These are phyloP conservation scores for Diabrotica balteata DNA, from an alignment of 2,888 invertebrate genomes.

Conservation along the genomic window DNA sequence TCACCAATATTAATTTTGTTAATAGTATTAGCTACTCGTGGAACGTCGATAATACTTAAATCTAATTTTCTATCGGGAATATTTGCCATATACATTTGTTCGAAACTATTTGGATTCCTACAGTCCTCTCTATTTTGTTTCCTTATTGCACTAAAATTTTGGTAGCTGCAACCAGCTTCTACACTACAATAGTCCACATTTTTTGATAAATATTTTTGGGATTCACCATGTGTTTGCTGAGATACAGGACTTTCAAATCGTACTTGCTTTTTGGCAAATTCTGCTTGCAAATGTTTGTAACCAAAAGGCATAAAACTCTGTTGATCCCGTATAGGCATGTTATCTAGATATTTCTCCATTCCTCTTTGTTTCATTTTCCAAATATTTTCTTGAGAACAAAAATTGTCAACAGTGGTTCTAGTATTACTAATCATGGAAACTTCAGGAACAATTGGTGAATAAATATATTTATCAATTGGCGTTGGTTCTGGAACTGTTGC, in stretches of 20 bases:
- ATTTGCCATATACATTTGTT: conserved; percentile 58
- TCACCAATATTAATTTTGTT: background rate
- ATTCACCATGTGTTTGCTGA: conserved; percentile 31
- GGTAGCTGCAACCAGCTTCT: conserved; percentile 2
- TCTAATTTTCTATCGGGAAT: conserved; percentile 57
- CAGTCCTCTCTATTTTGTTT: conserved; percentile 5
- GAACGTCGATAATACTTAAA: conserved; percentile 55
- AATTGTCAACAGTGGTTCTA: conserved; percentile 28
- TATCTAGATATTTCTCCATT: conserved; percentile 4
- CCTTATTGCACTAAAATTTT: conserved; percentile 19
- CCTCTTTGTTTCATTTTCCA: conserved; percentile 47
- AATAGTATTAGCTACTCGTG: conserved; percentile 26
- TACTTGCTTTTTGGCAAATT: conserved; percentile 53
- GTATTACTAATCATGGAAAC: conserved; percentile 51
- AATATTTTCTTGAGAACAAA: conserved; percentile 41
- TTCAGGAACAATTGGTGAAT: conserved; percentile 54
- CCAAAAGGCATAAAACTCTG: conserved; percentile 22
- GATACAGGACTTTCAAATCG: conserved; percentile 52
- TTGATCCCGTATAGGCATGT: conserved; percentile 4
- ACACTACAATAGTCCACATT: conserved; percentile 13
- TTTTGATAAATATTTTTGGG: conserved; percentile 32
- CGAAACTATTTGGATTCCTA: conserved; percentile 41
- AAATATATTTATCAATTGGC: conserved; percentile 30
- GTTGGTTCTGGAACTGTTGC: conserved; percentile 51
- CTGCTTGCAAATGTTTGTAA: conserved; percentile 21